These are phyloP conservation scores for Dipodomys spectabilis DNA, from an alignment of 2,113 vertebrate genomes.

Conservation along the genomic window DNA sequence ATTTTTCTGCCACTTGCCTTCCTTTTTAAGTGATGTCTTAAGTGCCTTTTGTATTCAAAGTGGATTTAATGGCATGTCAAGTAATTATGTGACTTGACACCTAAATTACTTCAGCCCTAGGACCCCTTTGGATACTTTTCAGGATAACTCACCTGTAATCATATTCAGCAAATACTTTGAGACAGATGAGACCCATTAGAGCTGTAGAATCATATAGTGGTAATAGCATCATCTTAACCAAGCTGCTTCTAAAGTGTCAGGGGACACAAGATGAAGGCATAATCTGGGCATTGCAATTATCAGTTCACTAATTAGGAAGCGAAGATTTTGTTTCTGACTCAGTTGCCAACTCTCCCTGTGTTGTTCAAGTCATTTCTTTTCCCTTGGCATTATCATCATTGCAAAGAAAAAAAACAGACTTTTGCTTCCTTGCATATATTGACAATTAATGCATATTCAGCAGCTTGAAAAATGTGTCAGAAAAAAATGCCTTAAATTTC, in stretches of 20 bases:
- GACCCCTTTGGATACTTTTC: not conserved
- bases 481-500: not conserved
- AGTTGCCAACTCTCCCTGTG: not conserved
- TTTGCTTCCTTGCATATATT: not conserved
- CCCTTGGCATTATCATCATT: slow-evolving; percentile 3
- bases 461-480: not conserved
- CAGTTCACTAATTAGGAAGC: slow-evolving; percentile 30
- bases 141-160: slow-evolving; percentile 1
- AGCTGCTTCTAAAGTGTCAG: not conserved
- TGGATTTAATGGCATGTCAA: not conserved
- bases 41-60: not conserved
- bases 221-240: not conserved
- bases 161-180: not conserved
- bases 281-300: not conserved
- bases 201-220: not conserved
- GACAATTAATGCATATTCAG: slow-evolving; percentile 37
- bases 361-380: not conserved
- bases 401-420: not conserved
- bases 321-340: slow-evolving; percentile 25
- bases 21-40: not conserved
- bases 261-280: not conserved
- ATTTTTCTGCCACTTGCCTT: too few species aligned
- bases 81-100: not conserved
- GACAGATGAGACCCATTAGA: not conserved
- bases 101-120: not conserved